These are phyloP conservation scores for Stigmatopora argus DNA, from an alignment of 2,113 vertebrate species.

Conservation along the genomic window DNA sequence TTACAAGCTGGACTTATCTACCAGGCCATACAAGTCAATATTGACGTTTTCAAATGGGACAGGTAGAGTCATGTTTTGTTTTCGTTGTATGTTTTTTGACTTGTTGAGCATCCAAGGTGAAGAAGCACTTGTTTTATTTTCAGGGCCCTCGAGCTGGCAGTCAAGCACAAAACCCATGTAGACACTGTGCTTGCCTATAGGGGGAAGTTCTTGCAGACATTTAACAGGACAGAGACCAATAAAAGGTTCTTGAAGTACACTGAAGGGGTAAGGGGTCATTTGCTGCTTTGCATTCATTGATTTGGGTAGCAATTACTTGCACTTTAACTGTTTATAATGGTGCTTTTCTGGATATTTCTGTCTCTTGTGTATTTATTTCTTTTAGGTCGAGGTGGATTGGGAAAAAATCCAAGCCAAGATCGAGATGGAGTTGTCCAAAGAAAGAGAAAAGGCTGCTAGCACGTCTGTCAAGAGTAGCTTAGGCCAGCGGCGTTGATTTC, in stretches of 20 bases:
- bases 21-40: conserved; percentile 89
- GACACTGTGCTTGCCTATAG: conserved; percentile 93
- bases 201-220: conserved; percentile 83
- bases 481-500: conserved; percentile 48
- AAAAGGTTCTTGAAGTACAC: conserved; percentile 88
- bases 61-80: conserved; percentile 67
- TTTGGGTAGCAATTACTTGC: conserved; percentile 1
- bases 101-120: neutral
- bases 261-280: conserved; percentile 77
- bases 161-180: conserved; percentile 96
- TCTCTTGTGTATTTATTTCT: conserved; percentile 14
- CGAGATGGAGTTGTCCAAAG: conserved; percentile 87
- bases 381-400: conserved; percentile 93
- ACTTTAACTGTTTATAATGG: conserved; percentile 4
- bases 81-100: neutral
- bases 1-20: conserved; percentile 86
- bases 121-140: conserved; percentile 37
- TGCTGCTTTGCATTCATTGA: conserved; percentile 5
- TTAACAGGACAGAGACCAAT: conserved; percentile 88
- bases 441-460: conserved; percentile 75
- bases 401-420: conserved; percentile 94
- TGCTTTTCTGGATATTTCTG: conserved; percentile 16
- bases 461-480: conserved; percentile 63
- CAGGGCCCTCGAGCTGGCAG: conserved; percentile 93
- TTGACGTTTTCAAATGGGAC: conserved; percentile 92